These are phyloP conservation scores for Mastomys coucha DNA, from an alignment of 2,113 vertebrate genomes.

Conservation along the genomic window DNA sequence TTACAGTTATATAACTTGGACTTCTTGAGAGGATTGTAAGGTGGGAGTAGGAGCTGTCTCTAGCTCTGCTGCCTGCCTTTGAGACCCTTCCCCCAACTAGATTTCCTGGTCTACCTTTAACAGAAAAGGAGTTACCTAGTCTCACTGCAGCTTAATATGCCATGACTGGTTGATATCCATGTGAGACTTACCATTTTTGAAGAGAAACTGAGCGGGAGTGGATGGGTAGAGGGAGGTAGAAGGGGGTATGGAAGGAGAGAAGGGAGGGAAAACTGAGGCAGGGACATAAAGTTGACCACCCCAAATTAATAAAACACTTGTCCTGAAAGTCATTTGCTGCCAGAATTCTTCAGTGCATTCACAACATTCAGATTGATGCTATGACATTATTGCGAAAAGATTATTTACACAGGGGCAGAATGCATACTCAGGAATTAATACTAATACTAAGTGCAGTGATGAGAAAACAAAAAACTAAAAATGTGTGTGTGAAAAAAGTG, in stretches of 20 bases:
- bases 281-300: too few species aligned
- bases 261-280: background rate
- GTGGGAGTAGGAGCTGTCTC: background rate
- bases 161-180: background rate
- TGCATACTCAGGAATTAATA: constrained; percentile 32
- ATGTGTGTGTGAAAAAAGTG: background rate
- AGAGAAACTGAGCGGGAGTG: background rate
- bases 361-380: constrained; percentile 1
- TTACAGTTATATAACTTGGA: background rate
- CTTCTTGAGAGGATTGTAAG: background rate
- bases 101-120: background rate
- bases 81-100: background rate
- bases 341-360: background rate
- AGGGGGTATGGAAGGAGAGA: background rate
- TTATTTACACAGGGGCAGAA: constrained; percentile 8
- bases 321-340: constrained; percentile 13
- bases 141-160: background rate
- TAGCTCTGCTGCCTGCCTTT: background rate
- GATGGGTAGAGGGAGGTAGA: background rate
- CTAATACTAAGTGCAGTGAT: background rate
- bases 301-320: background rate
- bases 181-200: background rate
- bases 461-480: background rate
- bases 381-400: constrained; percentile 21
- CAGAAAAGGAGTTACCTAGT: background rate